Evolutionary conservation across 2,797 vertebrate species (phyloP).

Genomic region (Toxotes lorentzi): DNA sequence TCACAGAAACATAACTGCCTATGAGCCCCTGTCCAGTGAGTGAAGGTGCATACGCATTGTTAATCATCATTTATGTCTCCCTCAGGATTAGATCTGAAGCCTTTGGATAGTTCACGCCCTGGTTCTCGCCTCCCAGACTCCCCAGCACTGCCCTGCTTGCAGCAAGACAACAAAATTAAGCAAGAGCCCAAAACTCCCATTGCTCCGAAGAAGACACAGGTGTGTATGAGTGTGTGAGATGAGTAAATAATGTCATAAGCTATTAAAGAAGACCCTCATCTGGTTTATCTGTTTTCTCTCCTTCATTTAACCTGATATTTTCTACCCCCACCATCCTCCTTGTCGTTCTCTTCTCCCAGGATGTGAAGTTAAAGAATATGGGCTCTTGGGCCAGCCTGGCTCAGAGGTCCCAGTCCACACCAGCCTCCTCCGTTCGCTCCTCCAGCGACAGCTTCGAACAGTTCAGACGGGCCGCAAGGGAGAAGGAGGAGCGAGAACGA

Average conservation of each 20-base stretch:
- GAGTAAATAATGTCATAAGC: neutral
- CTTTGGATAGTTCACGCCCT: conserved; percentile 85
- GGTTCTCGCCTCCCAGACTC: conserved; percentile 87
- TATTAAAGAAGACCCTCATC: neutral
- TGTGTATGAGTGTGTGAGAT: conserved; percentile 38
- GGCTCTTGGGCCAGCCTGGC: conserved; percentile 94
- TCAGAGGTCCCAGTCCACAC: conserved; percentile 89
- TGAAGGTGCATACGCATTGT: neutral
- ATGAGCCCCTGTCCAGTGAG: neutral
- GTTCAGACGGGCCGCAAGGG: conserved; percentile 89
- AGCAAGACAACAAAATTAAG: conserved; percentile 89
- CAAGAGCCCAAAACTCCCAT: conserved; percentile 91
- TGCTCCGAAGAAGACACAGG: conserved; percentile 89
- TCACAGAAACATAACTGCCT: neutral
- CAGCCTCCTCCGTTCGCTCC: conserved; percentile 89
- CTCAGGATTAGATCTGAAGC: conserved; percentile 87
- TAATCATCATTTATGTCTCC: neutral
- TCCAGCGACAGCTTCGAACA: conserved; percentile 95
- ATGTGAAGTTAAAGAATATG: conserved; percentile 93
- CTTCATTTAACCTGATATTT: neutral
- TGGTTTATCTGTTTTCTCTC: neutral
- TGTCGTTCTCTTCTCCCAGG: conserved; percentile 65
- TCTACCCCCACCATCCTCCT: neutral
- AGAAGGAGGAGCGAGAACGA: conserved; percentile 93
- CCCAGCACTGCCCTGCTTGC: conserved; percentile 78